Percentiles rank a stretch among this genome's conserved stretches.
phyloP scores from a whole-genome alignment of 2,113 vertebrate species.

The Brachypodius melanocephalos region DNA sequence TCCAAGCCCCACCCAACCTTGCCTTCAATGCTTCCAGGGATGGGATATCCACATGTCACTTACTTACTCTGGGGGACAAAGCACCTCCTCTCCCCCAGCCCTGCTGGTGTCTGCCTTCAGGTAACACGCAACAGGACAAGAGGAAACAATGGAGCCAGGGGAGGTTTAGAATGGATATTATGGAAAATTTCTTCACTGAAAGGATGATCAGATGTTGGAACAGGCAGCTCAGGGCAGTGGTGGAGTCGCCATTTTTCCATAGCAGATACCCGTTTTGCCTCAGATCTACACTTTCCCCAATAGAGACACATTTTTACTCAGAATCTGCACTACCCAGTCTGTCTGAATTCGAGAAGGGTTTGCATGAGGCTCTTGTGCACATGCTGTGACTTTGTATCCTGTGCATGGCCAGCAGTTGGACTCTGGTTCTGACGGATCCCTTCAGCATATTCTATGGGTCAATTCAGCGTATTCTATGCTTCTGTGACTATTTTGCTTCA shows the following conservation, averaged over 20 bases:
- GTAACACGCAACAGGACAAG: fast-evolving
- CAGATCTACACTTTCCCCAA: neutral
- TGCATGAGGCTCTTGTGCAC: neutral
- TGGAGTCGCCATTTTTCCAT: neutral
- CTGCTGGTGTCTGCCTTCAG: neutral
- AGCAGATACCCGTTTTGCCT: neutral
- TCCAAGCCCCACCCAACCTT: neutral
- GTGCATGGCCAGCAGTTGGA: no score
- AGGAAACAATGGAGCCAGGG: neutral
- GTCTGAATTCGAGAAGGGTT: neutral
- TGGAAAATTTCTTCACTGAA: neutral
- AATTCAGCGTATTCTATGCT: neutral
- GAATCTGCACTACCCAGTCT: neutral
- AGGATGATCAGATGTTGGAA: neutral
- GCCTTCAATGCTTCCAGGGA: neutral
- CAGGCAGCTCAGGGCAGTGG: neutral
- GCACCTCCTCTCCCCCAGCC: neutral
- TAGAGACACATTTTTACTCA: fast-evolving
- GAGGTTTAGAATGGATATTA: neutral
- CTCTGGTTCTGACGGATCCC: neutral
- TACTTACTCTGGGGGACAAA: neutral
- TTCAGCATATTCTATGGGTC: neutral
- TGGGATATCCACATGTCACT: neutral
- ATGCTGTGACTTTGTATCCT: neutral
- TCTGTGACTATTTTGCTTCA: neutral